These are phyloP conservation scores for Deilephila elpenor DNA, from an alignment of 2,888 invertebrate species.

Conservation along the genomic window DNA sequence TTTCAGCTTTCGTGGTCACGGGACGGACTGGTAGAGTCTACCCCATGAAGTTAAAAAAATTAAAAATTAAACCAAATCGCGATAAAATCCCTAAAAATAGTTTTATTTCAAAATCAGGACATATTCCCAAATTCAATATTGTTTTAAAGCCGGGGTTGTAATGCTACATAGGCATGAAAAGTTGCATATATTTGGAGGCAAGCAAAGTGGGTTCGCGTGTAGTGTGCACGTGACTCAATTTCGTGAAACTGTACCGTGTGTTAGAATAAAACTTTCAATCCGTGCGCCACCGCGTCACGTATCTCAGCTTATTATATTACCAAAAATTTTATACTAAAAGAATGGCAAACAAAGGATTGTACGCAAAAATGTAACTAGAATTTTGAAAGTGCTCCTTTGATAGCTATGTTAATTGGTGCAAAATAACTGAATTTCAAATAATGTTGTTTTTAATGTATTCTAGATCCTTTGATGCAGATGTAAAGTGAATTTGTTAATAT, in stretches of 20 bases:
- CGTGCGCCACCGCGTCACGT: constrained; percentile 21
- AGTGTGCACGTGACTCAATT: constrained; percentile 70
- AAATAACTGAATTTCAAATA: not conserved
- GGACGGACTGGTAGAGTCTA: too few species aligned
- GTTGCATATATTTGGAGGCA: constrained; percentile 74
- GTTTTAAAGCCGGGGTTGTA: constrained; percentile 42
- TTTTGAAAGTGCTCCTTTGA: constrained; percentile 4
- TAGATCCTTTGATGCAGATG: not conserved
- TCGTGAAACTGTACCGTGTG: constrained; percentile 49
- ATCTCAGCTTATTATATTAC: constrained; percentile 22
- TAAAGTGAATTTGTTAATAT: not conserved
- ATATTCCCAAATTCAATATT: not conserved
- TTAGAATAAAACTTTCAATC: constrained; percentile 27
- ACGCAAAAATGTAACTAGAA: not conserved
- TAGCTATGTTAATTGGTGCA: constrained; percentile 1
- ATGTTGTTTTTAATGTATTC: not conserved
- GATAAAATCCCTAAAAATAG: too few species aligned
- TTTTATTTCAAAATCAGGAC: not conserved
- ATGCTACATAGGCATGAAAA: constrained; percentile 44
- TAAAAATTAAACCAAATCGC: too few species aligned
- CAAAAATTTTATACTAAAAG: constrained; percentile 19
- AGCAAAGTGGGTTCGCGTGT: constrained; percentile 75
- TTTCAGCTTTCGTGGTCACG: too few species aligned
- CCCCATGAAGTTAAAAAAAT: too few species aligned
- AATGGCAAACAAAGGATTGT: not conserved